These are phyloP conservation scores for Hylaea fasciaria DNA, from an alignment of 2,888 invertebrate genomes.

Conservation along the genomic window DNA sequence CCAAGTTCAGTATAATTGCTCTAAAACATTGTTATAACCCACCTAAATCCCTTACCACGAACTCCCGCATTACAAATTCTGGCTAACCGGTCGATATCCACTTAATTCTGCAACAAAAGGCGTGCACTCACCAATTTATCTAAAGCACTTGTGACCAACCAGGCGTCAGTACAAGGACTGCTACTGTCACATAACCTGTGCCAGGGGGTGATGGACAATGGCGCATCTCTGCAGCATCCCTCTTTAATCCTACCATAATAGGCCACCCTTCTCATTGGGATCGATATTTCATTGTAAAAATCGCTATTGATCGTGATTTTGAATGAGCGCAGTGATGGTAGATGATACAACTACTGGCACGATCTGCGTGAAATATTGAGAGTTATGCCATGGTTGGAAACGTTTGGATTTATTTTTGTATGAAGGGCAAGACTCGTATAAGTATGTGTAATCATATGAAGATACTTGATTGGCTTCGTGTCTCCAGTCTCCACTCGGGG, in stretches of 20 bases:
- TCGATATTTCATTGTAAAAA: slow-evolving; percentile 18
- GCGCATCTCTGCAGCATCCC: slow-evolving; percentile 48
- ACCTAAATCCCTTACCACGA: too few relatives aligned
- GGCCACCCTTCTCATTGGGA: slow-evolving; percentile 33
- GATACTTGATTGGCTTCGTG: too few relatives aligned
- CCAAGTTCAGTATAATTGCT: too few relatives aligned
- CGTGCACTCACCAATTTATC: neutral
- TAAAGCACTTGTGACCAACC: slow-evolving; percentile 3
- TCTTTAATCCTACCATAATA: slow-evolving; percentile 43
- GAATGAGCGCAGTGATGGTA: neutral
- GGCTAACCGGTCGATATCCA: neutral
- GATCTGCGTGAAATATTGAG: neutral
- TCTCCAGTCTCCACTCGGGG: too few relatives aligned
- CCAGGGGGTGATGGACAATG: slow-evolving; percentile 44
- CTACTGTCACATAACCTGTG: slow-evolving; percentile 9
- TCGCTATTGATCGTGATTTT: slow-evolving; percentile 7
- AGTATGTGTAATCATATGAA: neutral
- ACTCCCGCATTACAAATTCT: too few relatives aligned
- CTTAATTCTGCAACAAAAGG: slow-evolving; percentile 4
- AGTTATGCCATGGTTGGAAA: slow-evolving; percentile 6
- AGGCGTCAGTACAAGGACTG: slow-evolving; percentile 7
- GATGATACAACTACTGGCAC: slow-evolving; percentile 3
- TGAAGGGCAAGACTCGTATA: slow-evolving; percentile 6
- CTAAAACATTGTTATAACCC: too few relatives aligned
- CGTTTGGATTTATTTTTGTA: slow-evolving; percentile 9